phyloP scores from a whole-genome alignment of 2,797 vertebrate genomes.

The Denticeps clupeoides region DNA sequence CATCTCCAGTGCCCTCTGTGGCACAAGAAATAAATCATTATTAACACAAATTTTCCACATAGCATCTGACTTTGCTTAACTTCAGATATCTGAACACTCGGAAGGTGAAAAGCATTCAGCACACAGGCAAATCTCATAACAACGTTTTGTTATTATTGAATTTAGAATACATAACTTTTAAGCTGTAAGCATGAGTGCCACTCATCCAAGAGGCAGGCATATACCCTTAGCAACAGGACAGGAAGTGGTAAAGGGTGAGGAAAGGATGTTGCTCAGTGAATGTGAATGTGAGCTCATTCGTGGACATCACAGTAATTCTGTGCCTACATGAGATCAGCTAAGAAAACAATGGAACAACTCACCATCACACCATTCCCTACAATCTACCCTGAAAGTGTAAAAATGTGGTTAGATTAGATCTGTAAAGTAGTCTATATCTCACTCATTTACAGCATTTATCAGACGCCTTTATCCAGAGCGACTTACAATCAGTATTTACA shows the following conservation, averaged over 20 bases:
- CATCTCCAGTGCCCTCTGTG: slow-evolving; percentile 82
- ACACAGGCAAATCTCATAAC: too few species aligned
- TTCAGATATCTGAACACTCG: too few species aligned
- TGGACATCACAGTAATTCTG: slow-evolving; percentile 9
- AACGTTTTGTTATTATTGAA: too few species aligned
- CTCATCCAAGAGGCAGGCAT: neutral
- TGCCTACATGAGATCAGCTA: slow-evolving; percentile 2
- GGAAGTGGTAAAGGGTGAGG: neutral
- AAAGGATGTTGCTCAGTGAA: neutral
- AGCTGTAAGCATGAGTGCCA: neutral
- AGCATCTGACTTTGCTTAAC: too few species aligned
- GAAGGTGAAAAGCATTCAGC: too few species aligned
- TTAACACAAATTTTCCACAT: too few species aligned
- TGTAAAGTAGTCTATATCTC: too few species aligned
- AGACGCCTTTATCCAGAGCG: too few species aligned
- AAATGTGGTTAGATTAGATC: too few species aligned
- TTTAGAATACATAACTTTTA: neutral
- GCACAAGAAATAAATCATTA: too few species aligned
- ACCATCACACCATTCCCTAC: slow-evolving; percentile 30
- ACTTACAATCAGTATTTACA: too few species aligned
- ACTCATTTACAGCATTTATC: too few species aligned
- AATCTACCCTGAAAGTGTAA: slow-evolving; percentile 30
- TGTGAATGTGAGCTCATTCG: neutral
- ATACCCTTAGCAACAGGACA: neutral
- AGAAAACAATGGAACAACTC: slow-evolving; percentile 21